Evolutionary conservation across 2,888 invertebrate genomes (phyloP), one percentile per base, ranked within the genome.

Genomic region (Pollenia griseotomentosa): DNA sequence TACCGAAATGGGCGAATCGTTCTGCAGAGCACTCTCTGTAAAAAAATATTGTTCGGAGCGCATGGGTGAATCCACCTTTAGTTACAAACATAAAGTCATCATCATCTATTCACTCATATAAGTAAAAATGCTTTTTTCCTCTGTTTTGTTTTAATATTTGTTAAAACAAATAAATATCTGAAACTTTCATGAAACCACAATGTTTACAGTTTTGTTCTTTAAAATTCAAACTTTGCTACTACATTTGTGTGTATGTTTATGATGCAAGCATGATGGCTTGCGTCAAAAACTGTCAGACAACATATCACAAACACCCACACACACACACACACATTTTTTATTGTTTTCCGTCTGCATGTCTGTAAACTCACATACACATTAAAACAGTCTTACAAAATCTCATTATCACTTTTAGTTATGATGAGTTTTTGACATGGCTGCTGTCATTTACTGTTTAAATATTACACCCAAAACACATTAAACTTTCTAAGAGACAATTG

Each of bases 401-500:
- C 23, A 63, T 80, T 57, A 61, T 74, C 55, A 71, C 8, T 57
- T 57, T 48, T 1, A 53, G 77, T 68, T 77, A 53, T 84, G 71
- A 83, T 65, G 73, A 61, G 73, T 51, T 84, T 74, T 74, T 84
- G 75, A 73, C 83, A 65, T 73, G 71, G 46, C 73, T 77, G 66
- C 53, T 83, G 77, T 83, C 83, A 73, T 86, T 83, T 77, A 73
- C 70, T 80, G 71, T 73, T 83, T 42, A 80, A 75, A 75, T 68
- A 83, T 83, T 83, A 74, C 70, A 65, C 68, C 59, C 63, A 77
- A 55, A 71, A 63, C 55, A 70, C 48, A 63, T 40, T 63, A 83
- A 63, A 70, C 40, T 44, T 44, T 61, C 42, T 61, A 33, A 33
- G 53, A 61, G 19, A 46, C 1, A 61, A 70, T 66, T 16, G 65